Percentiles rank a stretch among this genome's conserved stretches.
Evolutionary conservation across 53 echinoderm and acorn worm genomes (phyloP).

Genomic region (Mesocentrotus franciscanus): DNA sequence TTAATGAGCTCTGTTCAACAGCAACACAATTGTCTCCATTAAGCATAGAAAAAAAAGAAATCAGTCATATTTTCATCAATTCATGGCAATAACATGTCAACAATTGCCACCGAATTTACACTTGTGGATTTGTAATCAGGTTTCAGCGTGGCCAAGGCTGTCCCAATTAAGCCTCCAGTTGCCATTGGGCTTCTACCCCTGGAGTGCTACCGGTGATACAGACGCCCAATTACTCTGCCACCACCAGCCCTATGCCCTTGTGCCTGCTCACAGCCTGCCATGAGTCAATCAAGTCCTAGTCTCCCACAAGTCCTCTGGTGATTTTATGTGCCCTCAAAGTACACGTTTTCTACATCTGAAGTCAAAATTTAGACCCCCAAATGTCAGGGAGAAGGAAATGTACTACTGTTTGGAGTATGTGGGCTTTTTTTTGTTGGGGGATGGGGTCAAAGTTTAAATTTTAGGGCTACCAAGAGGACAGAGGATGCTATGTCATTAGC

Average conservation of each 20-base stretch:
- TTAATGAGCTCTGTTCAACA: not conserved
- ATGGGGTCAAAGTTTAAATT: too few relatives aligned
- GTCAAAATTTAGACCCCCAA: not conserved
- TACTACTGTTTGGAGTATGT: too few relatives aligned
- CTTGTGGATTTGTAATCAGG: constrained; percentile 66
- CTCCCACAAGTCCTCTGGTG: not conserved
- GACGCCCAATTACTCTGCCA: constrained; percentile 51
- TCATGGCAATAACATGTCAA: constrained; percentile 35
- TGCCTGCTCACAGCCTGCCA: not conserved
- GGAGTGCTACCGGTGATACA: not conserved
- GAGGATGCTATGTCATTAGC: too few relatives aligned
- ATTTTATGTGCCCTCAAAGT: not conserved
- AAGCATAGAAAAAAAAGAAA: not conserved
- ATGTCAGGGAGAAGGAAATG: too few relatives aligned
- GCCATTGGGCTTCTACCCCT: constrained; percentile 39
- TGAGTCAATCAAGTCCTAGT: constrained; percentile 52
- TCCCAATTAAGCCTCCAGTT: constrained; percentile 52
- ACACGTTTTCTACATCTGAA: not conserved
- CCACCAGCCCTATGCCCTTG: constrained; percentile 27
- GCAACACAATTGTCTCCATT: not conserved
- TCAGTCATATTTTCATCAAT: constrained; percentile 44
- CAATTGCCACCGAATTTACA: constrained; percentile 61
- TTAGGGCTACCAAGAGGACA: too few relatives aligned
- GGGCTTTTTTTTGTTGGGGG: too few relatives aligned
- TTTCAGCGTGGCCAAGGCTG: constrained; percentile 48